These are phyloP conservation scores for Napeogenes inachia DNA, from an alignment of 2,888 invertebrate species.

Conservation along the genomic window DNA sequence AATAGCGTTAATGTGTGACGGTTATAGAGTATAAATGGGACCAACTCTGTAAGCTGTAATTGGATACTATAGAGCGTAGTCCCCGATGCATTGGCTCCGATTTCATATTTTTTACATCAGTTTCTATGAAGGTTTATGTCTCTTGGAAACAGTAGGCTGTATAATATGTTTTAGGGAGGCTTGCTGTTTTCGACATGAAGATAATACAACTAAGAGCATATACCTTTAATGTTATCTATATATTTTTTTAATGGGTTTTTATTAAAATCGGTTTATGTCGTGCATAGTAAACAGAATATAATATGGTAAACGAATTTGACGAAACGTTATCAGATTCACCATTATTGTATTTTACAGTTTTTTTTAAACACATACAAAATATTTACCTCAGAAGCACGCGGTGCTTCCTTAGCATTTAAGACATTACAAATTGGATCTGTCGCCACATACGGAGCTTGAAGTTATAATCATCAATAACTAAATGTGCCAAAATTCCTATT, in stretches of 20 bases:
- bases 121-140: conserved; percentile 48
- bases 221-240: conserved; percentile 36
- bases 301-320: conserved; percentile 17
- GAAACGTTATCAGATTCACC: conserved; percentile 28
- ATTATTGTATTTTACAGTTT: conserved; percentile 31
- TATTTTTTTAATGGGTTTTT: conserved; percentile 12
- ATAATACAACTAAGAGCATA: conserved; percentile 66
- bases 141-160: conserved; percentile 67
- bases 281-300: background rate
- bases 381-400: conserved; percentile 67
- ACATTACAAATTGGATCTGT: conserved; percentile 49
- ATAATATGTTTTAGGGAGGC: conserved; percentile 76
- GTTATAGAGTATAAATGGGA: conserved; percentile 69
- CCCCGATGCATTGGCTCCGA: conserved; percentile 38
- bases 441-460: conserved; percentile 34
- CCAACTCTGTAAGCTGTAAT: conserved; percentile 69
- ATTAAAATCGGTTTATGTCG: background rate
- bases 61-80: conserved; percentile 44
- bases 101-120: conserved; percentile 37
- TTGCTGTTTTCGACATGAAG: conserved; percentile 61
- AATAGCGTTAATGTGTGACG: conserved; percentile 65
- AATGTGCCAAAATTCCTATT: conserved; percentile 62
- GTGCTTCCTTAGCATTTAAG: conserved; percentile 64
- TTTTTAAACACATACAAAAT: conserved; percentile 33
- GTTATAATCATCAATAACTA: conserved; percentile 45